Evolutionary conservation across 2,113 vertebrate genomes (phyloP).

Genomic region (Fregata magnificens): DNA sequence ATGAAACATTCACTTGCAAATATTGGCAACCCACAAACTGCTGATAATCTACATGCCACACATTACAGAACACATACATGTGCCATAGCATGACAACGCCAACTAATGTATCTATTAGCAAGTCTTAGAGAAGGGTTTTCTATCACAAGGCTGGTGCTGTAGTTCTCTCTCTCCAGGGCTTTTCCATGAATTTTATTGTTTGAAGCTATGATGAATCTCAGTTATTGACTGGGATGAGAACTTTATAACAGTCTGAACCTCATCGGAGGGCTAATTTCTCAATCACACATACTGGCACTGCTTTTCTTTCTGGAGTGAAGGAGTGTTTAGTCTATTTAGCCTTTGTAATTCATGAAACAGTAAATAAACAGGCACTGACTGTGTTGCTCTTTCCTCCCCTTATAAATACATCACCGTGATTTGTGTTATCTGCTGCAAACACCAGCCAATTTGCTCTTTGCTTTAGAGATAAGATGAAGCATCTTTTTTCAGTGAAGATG

Average conservation of each 20-base stretch:
- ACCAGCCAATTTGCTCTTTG: neutral
- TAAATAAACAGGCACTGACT: conserved; percentile 20
- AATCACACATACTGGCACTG: neutral
- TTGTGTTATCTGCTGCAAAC: neutral
- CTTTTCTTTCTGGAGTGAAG: neutral
- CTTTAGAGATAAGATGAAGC: neutral
- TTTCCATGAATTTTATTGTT: neutral
- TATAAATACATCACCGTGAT: neutral
- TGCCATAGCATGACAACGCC: neutral
- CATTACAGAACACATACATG: neutral
- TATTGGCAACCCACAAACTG: neutral
- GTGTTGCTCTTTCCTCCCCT: conserved; percentile 32
- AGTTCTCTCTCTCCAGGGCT: neutral
- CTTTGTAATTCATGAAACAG: conserved; percentile 10
- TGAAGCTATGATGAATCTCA: neutral
- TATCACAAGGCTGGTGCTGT: neutral
- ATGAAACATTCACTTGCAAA: neutral
- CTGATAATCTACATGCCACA: neutral
- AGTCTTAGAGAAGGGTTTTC: neutral
- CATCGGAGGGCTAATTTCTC: neutral
- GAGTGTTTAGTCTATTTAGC: neutral
- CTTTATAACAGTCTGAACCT: neutral
- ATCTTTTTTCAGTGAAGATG: neutral
- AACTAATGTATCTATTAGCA: neutral
- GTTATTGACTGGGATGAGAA: neutral